A percentile compares a stretch with the other conserved stretches of the same genome.
phyloP scores from a whole-genome alignment of 2,888 invertebrate genomes.

The Arge pagana region DNA sequence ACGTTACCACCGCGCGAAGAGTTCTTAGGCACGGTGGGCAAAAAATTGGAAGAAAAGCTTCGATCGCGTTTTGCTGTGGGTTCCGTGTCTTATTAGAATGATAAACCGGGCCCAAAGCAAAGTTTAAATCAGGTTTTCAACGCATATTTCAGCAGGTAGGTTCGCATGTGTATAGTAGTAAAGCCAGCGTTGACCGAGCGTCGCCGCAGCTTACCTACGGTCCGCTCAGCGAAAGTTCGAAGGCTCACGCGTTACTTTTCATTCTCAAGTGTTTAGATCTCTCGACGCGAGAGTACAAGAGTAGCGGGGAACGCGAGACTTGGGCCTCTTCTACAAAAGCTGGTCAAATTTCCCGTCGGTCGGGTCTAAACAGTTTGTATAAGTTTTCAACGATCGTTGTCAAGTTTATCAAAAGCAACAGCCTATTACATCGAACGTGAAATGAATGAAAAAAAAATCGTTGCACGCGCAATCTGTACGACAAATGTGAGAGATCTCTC shows the following conservation, averaged over 20 bases:
- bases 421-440: too few species aligned
- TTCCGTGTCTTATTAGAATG: constrained; percentile 11
- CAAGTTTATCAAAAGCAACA: too few species aligned
- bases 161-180: constrained; percentile 7
- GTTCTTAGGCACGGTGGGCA: too few species aligned
- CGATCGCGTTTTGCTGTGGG: too few species aligned
- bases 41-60: too few species aligned
- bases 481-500: too few species aligned
- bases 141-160: constrained; percentile 19
- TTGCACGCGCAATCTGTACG: too few species aligned
- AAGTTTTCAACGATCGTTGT: too few species aligned
- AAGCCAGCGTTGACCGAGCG: constrained; percentile 5
- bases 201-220: not conserved
- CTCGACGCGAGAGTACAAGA: not conserved
- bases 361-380: too few species aligned
- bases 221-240: constrained; percentile 14
- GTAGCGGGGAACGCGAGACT: not conserved
- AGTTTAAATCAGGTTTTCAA: constrained; percentile 22
- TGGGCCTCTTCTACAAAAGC: constrained; percentile 5
- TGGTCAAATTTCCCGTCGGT: constrained; percentile 17
- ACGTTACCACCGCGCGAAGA: too few species aligned
- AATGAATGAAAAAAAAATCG: too few species aligned
- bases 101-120: constrained; percentile 14
- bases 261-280: constrained; percentile 6
- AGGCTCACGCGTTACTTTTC: not conserved